phyloP scores from a whole-genome alignment of 1,140 invertebrate genomes.

The Drosophila novamexicana region DNA sequence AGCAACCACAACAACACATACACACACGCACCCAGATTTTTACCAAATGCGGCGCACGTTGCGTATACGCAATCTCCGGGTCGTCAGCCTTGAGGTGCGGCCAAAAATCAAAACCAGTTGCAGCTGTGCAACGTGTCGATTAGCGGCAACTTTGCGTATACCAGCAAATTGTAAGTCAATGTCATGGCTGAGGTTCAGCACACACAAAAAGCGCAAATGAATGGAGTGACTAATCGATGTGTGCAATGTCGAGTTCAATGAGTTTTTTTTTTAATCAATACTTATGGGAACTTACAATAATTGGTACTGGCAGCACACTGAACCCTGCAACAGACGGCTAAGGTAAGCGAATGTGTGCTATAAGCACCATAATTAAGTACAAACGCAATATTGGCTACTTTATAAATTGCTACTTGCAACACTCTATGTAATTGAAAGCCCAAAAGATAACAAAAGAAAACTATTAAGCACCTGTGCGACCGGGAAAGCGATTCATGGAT shows the following conservation, averaged over 20 bases:
- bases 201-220: constrained; percentile 14
- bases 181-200: constrained; percentile 43
- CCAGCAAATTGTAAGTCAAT: constrained; percentile 39
- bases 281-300: neutral
- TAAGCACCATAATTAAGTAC: neutral
- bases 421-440: too few relatives aligned
- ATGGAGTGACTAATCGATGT: constrained; percentile 25
- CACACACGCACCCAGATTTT: neutral
- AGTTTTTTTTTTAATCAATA: constrained; percentile 4
- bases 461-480: too few relatives aligned
- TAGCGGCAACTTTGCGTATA: constrained; percentile 45
- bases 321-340: neutral
- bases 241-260: constrained; percentile 41
- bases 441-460: too few relatives aligned
- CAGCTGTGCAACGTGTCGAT: constrained; percentile 36
- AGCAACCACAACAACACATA: constrained; percentile 7
- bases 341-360: neutral
- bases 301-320: neutral
- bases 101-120: constrained; percentile 60
- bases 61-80: constrained; percentile 67
- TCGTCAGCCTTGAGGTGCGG: constrained; percentile 36
- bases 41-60: constrained; percentile 45
- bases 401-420: too few relatives aligned
- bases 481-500: too few relatives aligned
- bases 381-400: neutral